These are phyloP conservation scores for Mesorhabditis spiculigera DNA, from an alignment of 2,888 invertebrate species.

Conservation along the genomic window DNA sequence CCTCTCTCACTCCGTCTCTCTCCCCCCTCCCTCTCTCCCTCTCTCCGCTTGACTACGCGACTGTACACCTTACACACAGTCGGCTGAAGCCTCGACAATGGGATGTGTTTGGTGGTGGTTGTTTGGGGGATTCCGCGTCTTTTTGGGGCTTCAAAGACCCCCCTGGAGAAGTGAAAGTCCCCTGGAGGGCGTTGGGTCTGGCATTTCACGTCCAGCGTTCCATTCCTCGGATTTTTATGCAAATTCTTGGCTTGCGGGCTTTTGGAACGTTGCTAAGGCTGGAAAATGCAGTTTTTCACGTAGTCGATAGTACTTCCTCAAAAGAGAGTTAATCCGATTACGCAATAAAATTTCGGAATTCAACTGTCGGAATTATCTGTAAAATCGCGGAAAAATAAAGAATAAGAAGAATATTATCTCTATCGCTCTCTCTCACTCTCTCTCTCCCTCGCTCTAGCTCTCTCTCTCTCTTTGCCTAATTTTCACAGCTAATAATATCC, in stretches of 20 bases:
- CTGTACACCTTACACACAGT: conserved; percentile 7
- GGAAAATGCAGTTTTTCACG: no score
- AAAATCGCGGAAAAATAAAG: no score
- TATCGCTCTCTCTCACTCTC: conserved; percentile 1
- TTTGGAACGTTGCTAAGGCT: conserved; percentile 4
- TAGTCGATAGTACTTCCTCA: no score
- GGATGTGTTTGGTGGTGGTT: no score
- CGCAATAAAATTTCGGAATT: no score
- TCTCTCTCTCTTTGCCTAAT: conserved; percentile 10
- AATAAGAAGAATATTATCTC: no score
- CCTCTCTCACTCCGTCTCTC: no score
- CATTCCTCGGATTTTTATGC: not conserved
- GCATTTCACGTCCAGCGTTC: no score
- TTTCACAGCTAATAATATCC: conserved; percentile 8
- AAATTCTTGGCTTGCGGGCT: conserved; percentile 8
- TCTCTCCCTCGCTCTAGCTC: conserved; percentile 7
- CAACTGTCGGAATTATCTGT: no score
- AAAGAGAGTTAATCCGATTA: no score
- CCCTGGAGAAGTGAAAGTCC: not conserved
- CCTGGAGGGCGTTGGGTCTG: not conserved
- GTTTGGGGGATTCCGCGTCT: not conserved
- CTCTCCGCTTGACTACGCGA: conserved; percentile 8
- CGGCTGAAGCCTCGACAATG: no score
- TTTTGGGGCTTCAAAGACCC: not conserved
- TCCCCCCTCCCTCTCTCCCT: conserved; percentile 8